Percentiles rank a stretch among this genome's conserved stretches.
phyloP scores from a whole-genome alignment of 2,888 invertebrate species.

The Philonicus albiceps region DNA sequence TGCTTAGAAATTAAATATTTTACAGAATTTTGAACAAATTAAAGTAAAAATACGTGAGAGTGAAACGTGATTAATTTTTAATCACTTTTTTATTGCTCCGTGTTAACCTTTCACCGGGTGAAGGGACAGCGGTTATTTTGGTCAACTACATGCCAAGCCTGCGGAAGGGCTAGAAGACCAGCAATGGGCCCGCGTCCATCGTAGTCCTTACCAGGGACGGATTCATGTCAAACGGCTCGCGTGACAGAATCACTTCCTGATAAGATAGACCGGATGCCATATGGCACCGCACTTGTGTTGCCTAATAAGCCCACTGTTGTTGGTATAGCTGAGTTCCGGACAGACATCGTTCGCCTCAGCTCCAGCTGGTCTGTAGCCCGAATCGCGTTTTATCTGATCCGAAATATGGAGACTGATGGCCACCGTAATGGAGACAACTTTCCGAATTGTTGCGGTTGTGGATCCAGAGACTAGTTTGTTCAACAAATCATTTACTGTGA shows the following conservation, averaged over 20 bases:
- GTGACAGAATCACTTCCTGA: conserved; percentile 37
- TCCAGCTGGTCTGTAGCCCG: neutral
- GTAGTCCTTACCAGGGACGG: neutral
- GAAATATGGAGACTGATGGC: neutral
- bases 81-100: neutral
- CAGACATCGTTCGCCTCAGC: neutral
- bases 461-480: neutral
- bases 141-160: neutral
- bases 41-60: neutral
- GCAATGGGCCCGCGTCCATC: neutral
- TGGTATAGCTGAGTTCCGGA: neutral
- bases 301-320: conserved; percentile 2
- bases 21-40: neutral
- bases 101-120: neutral
- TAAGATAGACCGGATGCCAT: conserved; percentile 32
- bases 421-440: conserved; percentile 3
- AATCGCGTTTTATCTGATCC: conserved; percentile 20
- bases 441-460: conserved; percentile 10
- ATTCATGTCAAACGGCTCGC: conserved; percentile 16
- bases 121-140: neutral
- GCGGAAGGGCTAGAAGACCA: neutral
- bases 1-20: no score
- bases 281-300: conserved; percentile 20
- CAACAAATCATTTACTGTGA: neutral
- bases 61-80: neutral